Base-by-base conservation (phyloP, 2,888 invertebrate species). In the Amiota communis region DNA sequence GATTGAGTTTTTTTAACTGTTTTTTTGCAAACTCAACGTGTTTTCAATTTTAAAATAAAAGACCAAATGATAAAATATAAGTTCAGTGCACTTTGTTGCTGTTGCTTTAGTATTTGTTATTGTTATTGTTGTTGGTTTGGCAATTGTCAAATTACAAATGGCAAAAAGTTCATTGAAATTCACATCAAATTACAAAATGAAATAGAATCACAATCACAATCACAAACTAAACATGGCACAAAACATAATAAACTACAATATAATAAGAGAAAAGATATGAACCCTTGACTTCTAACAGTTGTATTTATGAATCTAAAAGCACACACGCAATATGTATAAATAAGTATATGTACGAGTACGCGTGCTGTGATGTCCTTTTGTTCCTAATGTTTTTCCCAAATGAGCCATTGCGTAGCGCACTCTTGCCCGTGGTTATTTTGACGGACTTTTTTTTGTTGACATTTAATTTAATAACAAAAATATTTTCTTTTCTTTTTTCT, bases 31-130 rank as follows among this genome's bases (percentile, higher is more conserved):
- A 36, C 4, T 36, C 36, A 36, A 36, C 36, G 36, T 36, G 36
- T 36, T 36, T 36, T 36, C 36, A 36, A 36, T 36, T 36, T 36
- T 36, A 36, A 6, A 36, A 36, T 36, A 36, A 36, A 36, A 36
- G 36, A 36, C 2, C 36, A 36, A 36, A 36, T 36, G 8, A 36
- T 36, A 36, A 36, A 36, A 36, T 36, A 36, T 6, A 2, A 75
- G 82, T 84, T 82, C 82, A 83, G 65, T 84, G 82, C 79, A 81
- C 82, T 83, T 70, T 49, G 70, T 70, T 36, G 36, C 36, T 36
- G 36, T 36, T 36, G 23, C 23, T 23, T 23, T 12, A 15, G 51
- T 51, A 11, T 0, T 15, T 10, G 48, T 15, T 15, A 48, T 65
- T 46, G 13, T 64, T 48, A 17, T 15, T 65, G 2, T 65, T 17